Evolutionary conservation across 2,888 invertebrate species (phyloP).

Genomic region (Microctonus aethiopoides): DNA sequence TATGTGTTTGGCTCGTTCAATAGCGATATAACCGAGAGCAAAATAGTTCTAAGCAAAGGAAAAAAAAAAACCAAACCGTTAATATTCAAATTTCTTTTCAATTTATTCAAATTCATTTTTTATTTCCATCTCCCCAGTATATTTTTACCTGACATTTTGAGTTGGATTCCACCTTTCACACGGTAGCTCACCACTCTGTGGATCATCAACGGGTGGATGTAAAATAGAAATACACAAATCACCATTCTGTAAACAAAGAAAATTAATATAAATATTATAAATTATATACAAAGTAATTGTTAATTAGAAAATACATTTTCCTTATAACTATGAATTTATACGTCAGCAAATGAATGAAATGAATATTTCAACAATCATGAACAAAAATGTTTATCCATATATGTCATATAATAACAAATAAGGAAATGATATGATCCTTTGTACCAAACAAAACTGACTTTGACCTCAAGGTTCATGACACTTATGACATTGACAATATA

Average conservation of each 20-base stretch:
- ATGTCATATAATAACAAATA: no score
- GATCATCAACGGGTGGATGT: constrained; percentile 99
- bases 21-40: constrained; percentile 97
- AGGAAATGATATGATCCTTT: no score
- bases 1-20: constrained; percentile 99
- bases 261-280: constrained; percentile 5
- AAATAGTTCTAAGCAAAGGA: constrained; percentile 79
- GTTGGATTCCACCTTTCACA: constrained; percentile 99
- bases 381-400: not conserved
- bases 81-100: constrained; percentile 1
- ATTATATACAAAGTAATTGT: no score
- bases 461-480: not conserved
- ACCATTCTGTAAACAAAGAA: constrained; percentile 81
- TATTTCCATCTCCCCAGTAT: not conserved
- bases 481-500: not conserved
- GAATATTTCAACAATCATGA: not conserved
- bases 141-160: constrained; percentile 87
- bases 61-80: constrained; percentile 32
- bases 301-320: no score
- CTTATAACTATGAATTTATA: not conserved
- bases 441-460: not conserved
- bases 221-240: constrained; percentile 99
- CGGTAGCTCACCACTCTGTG: constrained; percentile 97
- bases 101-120: constrained; percentile 2
- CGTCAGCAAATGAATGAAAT: not conserved